Percentiles rank a stretch among this genome's conserved stretches.
Evolutionary conservation across 1,140 invertebrate species (phyloP).

Genomic region (Piezodorus guildinii): DNA sequence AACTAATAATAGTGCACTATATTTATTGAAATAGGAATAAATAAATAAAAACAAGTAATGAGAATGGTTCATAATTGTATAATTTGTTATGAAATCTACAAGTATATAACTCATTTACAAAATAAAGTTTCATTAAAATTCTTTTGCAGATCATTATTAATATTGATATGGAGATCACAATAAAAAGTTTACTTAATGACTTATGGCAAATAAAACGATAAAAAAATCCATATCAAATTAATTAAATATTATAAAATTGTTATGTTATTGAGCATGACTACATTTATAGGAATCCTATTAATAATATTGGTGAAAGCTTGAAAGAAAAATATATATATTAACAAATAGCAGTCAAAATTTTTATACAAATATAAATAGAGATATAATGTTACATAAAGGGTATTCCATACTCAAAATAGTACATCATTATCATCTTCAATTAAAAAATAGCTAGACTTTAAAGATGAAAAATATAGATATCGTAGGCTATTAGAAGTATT

Average conservation of each 20-base stretch:
- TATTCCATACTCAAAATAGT: conserved; percentile 4
- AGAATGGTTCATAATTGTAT: not conserved
- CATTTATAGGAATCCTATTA: not conserved
- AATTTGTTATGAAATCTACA: conserved; percentile 16
- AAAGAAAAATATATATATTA: not conserved
- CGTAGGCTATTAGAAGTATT: not conserved
- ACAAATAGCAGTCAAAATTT: not conserved
- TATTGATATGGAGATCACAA: conserved; percentile 13
- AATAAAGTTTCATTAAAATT: conserved; percentile 1
- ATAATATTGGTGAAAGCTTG: not conserved
- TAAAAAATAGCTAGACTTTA: not conserved
- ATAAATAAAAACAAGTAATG: too few relatives aligned
- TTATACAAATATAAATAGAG: not conserved
- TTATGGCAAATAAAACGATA: conserved; percentile 3
- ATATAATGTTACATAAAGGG: not conserved
- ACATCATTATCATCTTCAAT: conserved; percentile 4
- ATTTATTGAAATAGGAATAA: too few relatives aligned
- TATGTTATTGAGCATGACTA: conserved; percentile 7
- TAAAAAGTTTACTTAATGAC: not conserved
- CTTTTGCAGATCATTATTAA: not conserved
- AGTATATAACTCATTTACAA: conserved; percentile 9
- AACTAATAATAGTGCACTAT: too few relatives aligned
- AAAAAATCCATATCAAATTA: conserved; percentile 11
- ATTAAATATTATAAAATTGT: not conserved
- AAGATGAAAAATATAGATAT: not conserved